A percentile compares a stretch with the other conserved stretches of the same genome.
Evolutionary conservation across 2,113 vertebrate genomes (phyloP).

Genomic region (Sturnus vulgaris): DNA sequence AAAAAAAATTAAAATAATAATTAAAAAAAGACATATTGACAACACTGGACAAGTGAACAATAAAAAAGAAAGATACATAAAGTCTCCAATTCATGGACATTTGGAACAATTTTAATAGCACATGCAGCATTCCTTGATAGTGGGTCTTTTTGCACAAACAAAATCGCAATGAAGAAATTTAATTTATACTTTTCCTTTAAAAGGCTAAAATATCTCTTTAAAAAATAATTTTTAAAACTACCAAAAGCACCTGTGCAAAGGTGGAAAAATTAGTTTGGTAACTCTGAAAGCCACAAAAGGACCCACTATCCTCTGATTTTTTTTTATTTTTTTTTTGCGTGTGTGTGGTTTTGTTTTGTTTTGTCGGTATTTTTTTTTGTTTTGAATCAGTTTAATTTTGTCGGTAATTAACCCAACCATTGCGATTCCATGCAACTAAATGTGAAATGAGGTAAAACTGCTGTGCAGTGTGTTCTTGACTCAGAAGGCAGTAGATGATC

Average conservation of each 20-base stretch:
- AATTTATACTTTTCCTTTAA: slow-evolving; percentile 66
- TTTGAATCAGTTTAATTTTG: slow-evolving; percentile 68
- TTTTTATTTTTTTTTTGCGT: background rate
- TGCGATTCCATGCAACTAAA: slow-evolving; percentile 82
- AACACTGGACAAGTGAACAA: slow-evolving; percentile 77
- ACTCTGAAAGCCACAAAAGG: slow-evolving; percentile 98
- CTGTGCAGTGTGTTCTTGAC: slow-evolving; percentile 90
- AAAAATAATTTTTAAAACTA: slow-evolving; percentile 69
- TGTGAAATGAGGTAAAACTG: slow-evolving; percentile 88
- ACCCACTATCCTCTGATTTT: slow-evolving; percentile 95
- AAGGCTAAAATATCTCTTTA: slow-evolving; percentile 73
- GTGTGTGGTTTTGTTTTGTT: background rate
- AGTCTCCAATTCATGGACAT: slow-evolving; percentile 79
- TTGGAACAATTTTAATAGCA: slow-evolving; percentile 78
- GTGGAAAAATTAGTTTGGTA: slow-evolving; percentile 73
- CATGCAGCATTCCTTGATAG: slow-evolving; percentile 92
- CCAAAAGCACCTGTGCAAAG: slow-evolving; percentile 76
- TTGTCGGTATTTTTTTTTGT: background rate
- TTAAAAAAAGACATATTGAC: slow-evolving; percentile 63
- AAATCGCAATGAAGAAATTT: slow-evolving; percentile 69
- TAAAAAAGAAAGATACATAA: slow-evolving; percentile 72
- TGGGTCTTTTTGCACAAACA: slow-evolving; percentile 98
- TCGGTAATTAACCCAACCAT: slow-evolving; percentile 73
- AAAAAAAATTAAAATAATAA: background rate
- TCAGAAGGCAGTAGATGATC: slow-evolving; percentile 90